These are phyloP conservation scores for Xenus cinereus DNA, from an alignment of 2,113 vertebrate genomes.

Conservation along the genomic window DNA sequence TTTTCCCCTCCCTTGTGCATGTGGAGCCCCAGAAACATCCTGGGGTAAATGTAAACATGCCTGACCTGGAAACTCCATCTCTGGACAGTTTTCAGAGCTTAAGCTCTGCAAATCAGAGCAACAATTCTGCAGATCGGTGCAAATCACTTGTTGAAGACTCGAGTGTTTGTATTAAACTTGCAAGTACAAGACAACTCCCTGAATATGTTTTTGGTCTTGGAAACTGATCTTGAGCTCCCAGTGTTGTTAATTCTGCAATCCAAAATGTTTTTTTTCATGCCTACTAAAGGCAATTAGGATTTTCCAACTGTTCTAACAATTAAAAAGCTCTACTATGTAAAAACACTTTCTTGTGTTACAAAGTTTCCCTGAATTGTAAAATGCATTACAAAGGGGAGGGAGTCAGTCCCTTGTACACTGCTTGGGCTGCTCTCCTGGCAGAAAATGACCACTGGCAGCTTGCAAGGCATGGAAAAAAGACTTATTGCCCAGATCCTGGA, in stretches of 20 bases:
- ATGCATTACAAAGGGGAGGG: background rate
- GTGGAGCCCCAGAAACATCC: background rate
- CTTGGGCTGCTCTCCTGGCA: conserved; percentile 37
- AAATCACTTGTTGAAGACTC: background rate
- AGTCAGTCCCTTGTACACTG: background rate
- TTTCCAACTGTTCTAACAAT: conserved; percentile 35
- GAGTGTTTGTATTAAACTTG: background rate
- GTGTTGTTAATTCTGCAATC: background rate
- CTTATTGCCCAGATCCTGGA: conserved; percentile 4
- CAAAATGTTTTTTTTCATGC: background rate
- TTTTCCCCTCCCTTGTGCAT: background rate
- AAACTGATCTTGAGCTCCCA: background rate
- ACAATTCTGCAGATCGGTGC: background rate
- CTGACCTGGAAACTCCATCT: background rate
- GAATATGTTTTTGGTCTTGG: background rate
- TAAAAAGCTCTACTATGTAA: conserved; percentile 8
- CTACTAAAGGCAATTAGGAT: background rate
- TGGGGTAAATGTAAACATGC: background rate
- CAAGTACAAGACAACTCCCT: background rate
- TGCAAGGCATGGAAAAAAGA: conserved; percentile 15
- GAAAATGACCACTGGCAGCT: conserved; percentile 12
- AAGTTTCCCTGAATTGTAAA: conserved; percentile 29
- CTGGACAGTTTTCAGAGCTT: background rate
- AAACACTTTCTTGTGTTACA: conserved; percentile 29
- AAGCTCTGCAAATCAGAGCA: background rate